phyloP scores from a whole-genome alignment of 1,140 invertebrate species.

The Scaptodrosophila lebanonensis region DNA sequence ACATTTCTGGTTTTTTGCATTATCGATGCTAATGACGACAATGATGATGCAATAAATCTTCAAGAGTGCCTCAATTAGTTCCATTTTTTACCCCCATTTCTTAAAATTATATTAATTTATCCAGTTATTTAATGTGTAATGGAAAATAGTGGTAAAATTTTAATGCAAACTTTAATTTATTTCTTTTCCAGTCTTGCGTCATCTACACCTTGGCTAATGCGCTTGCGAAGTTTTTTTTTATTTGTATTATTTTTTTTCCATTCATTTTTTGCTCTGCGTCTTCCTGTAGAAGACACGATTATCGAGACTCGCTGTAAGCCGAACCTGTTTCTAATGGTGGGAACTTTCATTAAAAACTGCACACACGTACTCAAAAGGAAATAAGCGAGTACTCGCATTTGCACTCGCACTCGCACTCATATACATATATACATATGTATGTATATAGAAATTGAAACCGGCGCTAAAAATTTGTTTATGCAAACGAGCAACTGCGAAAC shows the following conservation, averaged over 20 bases:
- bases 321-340: constrained; percentile 74
- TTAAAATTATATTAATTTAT: constrained; percentile 30
- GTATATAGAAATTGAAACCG: constrained; percentile 49
- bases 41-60: constrained; percentile 25
- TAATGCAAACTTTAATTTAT: no score
- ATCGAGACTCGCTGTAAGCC: constrained; percentile 4
- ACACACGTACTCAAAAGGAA: no score
- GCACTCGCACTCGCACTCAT: constrained; percentile 2
- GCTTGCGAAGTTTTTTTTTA: constrained; percentile 9
- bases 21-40: constrained; percentile 25
- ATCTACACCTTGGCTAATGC: not conserved
- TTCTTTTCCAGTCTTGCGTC: no score
- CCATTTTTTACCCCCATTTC: constrained; percentile 21
- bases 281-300: not conserved
- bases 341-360: constrained; percentile 70
- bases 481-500: constrained; percentile 54
- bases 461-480: constrained; percentile 71
- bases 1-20: constrained; percentile 22
- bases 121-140: no score
- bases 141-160: no score
- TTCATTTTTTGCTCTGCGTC: constrained; percentile 52
- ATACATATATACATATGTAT: constrained; percentile 10
- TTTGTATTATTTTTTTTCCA: constrained; percentile 52
- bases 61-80: not conserved
- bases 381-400: constrained; percentile 12